Evolutionary conservation across 92 coral and sea anemone genomes (phyloP), one percentile per base, ranked within the genome.

Genomic region (Isaurus tuberculatus): DNA sequence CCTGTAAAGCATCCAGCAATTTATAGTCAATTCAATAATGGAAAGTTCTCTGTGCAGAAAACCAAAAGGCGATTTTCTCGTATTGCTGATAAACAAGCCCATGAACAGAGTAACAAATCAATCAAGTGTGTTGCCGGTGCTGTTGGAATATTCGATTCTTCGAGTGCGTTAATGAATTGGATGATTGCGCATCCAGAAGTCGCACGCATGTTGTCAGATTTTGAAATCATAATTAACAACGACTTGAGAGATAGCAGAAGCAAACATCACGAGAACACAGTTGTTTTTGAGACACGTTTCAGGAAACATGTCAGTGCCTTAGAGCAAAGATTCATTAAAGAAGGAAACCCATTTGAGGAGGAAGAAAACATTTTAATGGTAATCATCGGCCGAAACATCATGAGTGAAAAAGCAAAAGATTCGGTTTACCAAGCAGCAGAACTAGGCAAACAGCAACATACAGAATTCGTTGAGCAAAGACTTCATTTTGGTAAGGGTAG

Each of bases 251-350:
- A 51, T 3, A 51, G 15, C 3, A 51, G 22, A 23, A 57, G 31
- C 7, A 70, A 33, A 31, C 86, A 83, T 80, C 86, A 83, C 55
- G 86, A 83, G 70, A 70, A 83, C 65, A 83, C 86, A 29, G 78
- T 70, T 65, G 75, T 75, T 64, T 36, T 2, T 23, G 77, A 81
- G 27, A 66, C 31, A 1, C 36, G 22, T 36, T 51, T 55, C 28
- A 58, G 81, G 33, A 72, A 71, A 53, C 81, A 71, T 17, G 80
- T 83, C 14, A 72, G 19, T 34, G 30, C n/a, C 40, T 83, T 81
- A 1, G 44, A 64, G 60, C 31, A 43, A 8, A 16, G 27, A 3
- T 58, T 79, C 32, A 9, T 53, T 2, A 63, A 83, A 49, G 48
- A 2, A 51, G 79, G 79, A 70, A 83, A 70, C 86, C 79, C 86